These are phyloP conservation scores for Homarus gammarus DNA, from an alignment of 2,888 invertebrate species.

Conservation along the genomic window DNA sequence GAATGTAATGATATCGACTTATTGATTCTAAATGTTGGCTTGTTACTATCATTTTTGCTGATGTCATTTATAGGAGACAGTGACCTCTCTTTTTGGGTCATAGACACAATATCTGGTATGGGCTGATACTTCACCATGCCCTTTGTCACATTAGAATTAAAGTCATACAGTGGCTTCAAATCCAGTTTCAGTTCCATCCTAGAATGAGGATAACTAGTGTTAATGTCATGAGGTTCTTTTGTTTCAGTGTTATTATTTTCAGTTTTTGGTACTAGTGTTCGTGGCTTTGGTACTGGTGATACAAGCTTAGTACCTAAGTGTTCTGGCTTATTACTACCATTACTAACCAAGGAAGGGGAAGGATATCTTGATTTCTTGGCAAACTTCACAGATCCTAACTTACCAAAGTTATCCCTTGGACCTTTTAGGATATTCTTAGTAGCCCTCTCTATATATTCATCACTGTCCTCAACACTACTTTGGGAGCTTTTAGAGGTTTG, in stretches of 20 bases:
- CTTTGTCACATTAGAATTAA: neutral
- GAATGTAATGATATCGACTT: neutral
- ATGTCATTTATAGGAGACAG: neutral
- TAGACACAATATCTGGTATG: slow-evolving; percentile 51
- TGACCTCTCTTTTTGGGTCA: slow-evolving; percentile 34
- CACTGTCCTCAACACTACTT: slow-evolving; percentile 22
- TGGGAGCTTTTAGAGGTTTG: neutral
- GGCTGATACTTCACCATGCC: slow-evolving; percentile 20
- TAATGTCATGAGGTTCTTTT: neutral
- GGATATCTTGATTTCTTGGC: slow-evolving; percentile 43
- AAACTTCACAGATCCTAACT: slow-evolving; percentile 60
- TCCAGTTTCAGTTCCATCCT: slow-evolving; percentile 24
- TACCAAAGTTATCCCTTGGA: slow-evolving; percentile 52
- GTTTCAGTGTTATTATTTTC: neutral
- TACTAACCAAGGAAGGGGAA: neutral
- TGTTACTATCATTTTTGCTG: neutral
- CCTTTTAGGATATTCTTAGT: slow-evolving; percentile 50
- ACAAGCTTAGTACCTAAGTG: neutral
- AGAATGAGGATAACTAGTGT: neutral
- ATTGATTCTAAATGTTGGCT: slow-evolving; percentile 49
- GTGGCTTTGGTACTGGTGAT: slow-evolving; percentile 22
- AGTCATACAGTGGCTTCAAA: slow-evolving; percentile 11
- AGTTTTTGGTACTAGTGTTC: slow-evolving; percentile 11
- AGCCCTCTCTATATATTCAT: slow-evolving; percentile 46
- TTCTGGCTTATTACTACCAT: slow-evolving; percentile 1